phyloP scores from a whole-genome alignment of 2,888 invertebrate genomes.

The Cosmia trapezina region DNA sequence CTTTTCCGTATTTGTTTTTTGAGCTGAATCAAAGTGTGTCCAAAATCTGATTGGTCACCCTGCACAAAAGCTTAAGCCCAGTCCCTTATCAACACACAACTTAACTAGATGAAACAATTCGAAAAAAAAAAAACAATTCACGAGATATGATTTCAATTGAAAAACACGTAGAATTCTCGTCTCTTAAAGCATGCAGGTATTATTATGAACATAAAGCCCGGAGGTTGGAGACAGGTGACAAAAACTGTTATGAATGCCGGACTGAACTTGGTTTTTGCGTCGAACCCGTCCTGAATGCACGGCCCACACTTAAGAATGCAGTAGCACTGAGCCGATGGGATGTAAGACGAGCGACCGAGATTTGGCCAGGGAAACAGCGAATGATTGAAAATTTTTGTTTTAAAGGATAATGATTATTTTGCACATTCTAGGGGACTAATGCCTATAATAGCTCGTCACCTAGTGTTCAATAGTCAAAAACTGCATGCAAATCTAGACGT shows the following conservation, averaged over 20 bases:
- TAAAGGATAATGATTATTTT: not conserved
- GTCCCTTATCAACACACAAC: slow-evolving; percentile 4
- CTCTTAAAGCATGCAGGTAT: slow-evolving; percentile 71
- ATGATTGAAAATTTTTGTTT: not conserved
- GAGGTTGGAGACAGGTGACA: slow-evolving; percentile 80
- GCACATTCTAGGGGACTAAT: not conserved
- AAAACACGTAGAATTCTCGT: slow-evolving; percentile 70
- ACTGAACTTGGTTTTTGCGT: slow-evolving; percentile 80
- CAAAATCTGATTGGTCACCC: not conserved
- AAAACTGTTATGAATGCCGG: slow-evolving; percentile 86
- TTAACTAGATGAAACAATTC: slow-evolving; percentile 26
- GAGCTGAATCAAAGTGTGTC: not conserved
- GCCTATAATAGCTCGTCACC: not conserved
- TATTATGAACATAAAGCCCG: slow-evolving; percentile 77
- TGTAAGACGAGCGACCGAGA: slow-evolving; percentile 55
- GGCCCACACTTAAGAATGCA: slow-evolving; percentile 79
- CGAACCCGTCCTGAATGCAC: slow-evolving; percentile 81
- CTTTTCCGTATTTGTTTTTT: too few relatives aligned
- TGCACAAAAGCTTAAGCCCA: not conserved
- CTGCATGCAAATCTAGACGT: not conserved
- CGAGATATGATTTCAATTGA: slow-evolving; percentile 61
- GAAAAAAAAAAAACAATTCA: slow-evolving; percentile 42
- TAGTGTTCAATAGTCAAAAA: not conserved
- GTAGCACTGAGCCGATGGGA: slow-evolving; percentile 70
- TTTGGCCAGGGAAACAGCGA: slow-evolving; percentile 61